Percentiles rank a stretch among this genome's conserved stretches.
Conservation (phyloP, 2,797 vertebrate genomes). For the Pseudopleuronectes americanus region DNA sequence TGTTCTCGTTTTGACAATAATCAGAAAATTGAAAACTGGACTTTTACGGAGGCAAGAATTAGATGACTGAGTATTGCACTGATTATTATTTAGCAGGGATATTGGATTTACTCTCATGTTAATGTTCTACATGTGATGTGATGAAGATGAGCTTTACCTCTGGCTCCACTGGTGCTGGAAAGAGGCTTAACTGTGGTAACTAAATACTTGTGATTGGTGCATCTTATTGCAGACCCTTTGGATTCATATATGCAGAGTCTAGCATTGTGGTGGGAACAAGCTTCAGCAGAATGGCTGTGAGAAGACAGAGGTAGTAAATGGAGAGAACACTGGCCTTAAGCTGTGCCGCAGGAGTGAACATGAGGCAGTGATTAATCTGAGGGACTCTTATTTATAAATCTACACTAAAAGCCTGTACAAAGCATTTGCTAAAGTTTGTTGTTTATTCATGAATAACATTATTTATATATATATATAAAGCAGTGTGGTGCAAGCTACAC, state of each 20-base stretch:
- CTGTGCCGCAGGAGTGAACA: constrained; percentile 52
- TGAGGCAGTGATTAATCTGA: constrained; percentile 48
- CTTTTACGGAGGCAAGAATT: constrained; percentile 5
- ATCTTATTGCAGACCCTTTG: constrained; percentile 35
- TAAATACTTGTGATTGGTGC: constrained; percentile 36
- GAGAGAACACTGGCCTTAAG: constrained; percentile 49
- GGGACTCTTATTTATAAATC: constrained; percentile 48
- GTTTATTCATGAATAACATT: constrained; percentile 44
- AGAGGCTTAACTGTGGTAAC: constrained; percentile 21
- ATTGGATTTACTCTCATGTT: not conserved
- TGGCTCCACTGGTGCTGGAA: constrained; percentile 12
- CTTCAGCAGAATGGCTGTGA: constrained; percentile 23
- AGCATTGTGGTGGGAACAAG: constrained; percentile 2
- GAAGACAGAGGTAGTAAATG: constrained; percentile 52
- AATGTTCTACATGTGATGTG: constrained; percentile 12
- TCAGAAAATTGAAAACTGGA: constrained; percentile 1
- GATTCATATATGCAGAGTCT: constrained; percentile 25
- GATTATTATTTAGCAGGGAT: not conserved
- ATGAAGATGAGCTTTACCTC: constrained; percentile 17
- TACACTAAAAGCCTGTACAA: constrained; percentile 27
- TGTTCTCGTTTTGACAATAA: not conserved
- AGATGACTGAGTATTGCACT: constrained; percentile 8
- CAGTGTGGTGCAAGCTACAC: not conserved
- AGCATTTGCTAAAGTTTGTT: constrained; percentile 25
- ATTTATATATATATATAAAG: constrained; percentile 6